Conservation (phyloP, 2,113 vertebrate species). For the Odocoileus virginianus region DNA sequence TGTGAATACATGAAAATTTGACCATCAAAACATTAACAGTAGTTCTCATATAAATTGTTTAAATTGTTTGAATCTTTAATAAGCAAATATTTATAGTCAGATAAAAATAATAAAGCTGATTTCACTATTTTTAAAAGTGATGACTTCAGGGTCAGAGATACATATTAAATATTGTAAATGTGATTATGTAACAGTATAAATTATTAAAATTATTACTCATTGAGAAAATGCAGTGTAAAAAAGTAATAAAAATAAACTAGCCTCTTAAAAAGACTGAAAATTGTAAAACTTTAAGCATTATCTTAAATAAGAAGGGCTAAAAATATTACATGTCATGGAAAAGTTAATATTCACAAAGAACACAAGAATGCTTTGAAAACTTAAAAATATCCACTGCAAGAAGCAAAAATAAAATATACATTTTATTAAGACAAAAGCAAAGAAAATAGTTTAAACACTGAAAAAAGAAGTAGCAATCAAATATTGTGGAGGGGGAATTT, state of each 20-base stretch:
- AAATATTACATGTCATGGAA: background rate
- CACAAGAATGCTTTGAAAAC: background rate
- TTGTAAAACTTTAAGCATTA: background rate
- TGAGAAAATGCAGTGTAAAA: background rate
- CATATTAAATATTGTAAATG: background rate
- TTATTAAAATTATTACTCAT: background rate
- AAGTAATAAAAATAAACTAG: background rate
- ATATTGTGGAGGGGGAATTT: background rate
- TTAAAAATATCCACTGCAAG: background rate
- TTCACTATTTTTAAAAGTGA: background rate
- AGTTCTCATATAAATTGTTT: background rate
- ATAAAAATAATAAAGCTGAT: constrained; percentile 19
- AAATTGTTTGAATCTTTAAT: background rate
- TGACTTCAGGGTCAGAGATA: background rate
- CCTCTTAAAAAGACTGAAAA: background rate
- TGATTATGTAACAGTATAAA: background rate
- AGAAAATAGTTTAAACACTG: background rate
- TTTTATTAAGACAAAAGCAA: constrained; percentile 21
- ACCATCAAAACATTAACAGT: background rate
- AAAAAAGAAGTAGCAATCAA: background rate
- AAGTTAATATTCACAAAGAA: background rate
- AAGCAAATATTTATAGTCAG: background rate
- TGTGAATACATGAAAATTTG: background rate
- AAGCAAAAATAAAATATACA: background rate
- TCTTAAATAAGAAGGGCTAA: background rate